Percentiles rank a stretch among this genome's conserved stretches.
phyloP scores from a whole-genome alignment of 2,113 vertebrate genomes.

The Saguinus midas region DNA sequence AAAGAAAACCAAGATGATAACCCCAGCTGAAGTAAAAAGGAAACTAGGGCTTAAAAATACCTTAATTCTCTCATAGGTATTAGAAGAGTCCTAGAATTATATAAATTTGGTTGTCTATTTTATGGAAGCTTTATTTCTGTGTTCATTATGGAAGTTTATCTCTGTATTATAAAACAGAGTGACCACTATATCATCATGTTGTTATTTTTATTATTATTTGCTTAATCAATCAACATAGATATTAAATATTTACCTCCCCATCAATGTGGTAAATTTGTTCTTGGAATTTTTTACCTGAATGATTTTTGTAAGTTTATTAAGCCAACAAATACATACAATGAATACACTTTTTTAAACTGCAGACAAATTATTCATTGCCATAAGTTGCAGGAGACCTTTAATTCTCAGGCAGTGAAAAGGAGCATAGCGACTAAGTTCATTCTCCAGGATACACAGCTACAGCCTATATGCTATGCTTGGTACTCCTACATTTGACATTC shows the following conservation, averaged over 20 bases:
- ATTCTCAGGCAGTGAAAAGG: neutral
- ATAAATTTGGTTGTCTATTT: neutral
- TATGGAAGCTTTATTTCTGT: neutral
- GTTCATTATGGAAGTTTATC: no score
- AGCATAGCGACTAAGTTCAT: neutral
- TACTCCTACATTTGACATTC: neutral
- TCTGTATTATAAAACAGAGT: neutral
- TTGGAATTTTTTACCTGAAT: neutral
- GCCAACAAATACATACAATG: constrained; percentile 1
- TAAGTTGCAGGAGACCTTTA: neutral
- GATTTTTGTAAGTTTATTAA: constrained; percentile 35
- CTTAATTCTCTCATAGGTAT: neutral
- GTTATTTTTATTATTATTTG: neutral
- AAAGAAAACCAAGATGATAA: neutral
- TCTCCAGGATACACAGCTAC: neutral
- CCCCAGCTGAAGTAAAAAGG: neutral
- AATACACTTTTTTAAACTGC: neutral
- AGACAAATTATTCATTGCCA: neutral
- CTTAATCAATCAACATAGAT: neutral
- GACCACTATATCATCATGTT: neutral
- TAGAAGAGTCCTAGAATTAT: neutral
- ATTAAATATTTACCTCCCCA: neutral
- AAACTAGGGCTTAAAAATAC: neutral
- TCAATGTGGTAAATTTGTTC: neutral
- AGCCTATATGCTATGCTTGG: neutral